These are phyloP conservation scores for Pipa parva DNA, from an alignment of 2,113 vertebrate species.

Conservation along the genomic window DNA sequence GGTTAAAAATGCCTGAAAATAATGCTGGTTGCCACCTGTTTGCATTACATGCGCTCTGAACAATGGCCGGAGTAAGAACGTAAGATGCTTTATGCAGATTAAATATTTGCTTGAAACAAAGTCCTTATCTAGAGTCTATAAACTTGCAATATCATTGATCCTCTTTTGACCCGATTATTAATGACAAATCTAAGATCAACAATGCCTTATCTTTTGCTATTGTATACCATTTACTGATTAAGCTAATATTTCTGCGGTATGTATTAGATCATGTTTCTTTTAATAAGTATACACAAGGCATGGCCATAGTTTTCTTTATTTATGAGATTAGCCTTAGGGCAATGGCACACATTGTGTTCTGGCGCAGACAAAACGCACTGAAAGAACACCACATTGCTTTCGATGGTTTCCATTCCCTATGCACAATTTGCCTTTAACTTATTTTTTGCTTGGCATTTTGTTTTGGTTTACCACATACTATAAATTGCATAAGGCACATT, in stretches of 20 bases:
- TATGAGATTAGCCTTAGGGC: not conserved
- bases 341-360: no score
- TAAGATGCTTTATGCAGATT: constrained; percentile 23
- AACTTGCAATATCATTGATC: constrained; percentile 27
- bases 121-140: constrained; percentile 27
- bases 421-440: no score
- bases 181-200: constrained; percentile 10
- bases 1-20: not conserved
- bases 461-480: no score
- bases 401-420: no score
- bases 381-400: no score
- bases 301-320: not conserved
- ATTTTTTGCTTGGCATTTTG: no score
- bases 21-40: not conserved
- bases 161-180: constrained; percentile 12
- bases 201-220: constrained; percentile 8
- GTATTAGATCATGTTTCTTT: constrained; percentile 5
- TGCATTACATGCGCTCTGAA: not conserved
- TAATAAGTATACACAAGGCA: not conserved
- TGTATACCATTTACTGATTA: constrained; percentile 30
- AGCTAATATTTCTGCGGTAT: constrained; percentile 1
- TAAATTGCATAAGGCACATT: no score
- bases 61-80: constrained; percentile 4
- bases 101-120: constrained; percentile 29
- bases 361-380: no score